Evolutionary conservation across 2,113 vertebrate species (phyloP).

Genomic region (Progne subis): DNA sequence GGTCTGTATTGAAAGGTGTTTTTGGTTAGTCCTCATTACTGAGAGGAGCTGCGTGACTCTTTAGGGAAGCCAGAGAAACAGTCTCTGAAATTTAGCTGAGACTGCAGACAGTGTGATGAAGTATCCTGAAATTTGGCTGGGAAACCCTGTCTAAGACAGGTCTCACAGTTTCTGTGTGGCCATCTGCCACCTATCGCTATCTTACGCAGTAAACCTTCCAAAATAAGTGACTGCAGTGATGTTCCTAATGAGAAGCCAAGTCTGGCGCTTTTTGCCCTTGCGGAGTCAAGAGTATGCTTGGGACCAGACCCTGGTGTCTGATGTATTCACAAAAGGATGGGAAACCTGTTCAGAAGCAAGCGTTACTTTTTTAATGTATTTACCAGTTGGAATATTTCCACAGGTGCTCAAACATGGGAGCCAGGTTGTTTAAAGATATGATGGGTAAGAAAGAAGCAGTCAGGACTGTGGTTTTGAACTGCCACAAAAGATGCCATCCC

Average conservation of each 20-base stretch:
- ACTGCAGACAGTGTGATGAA: not conserved
- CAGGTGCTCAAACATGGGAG: rapidly evolving
- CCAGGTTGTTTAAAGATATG: not conserved
- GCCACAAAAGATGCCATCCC: not conserved
- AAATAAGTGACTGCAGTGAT: not conserved
- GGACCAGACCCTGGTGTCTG: not conserved
- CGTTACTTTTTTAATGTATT: not conserved
- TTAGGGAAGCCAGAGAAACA: not conserved
- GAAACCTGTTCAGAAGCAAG: not conserved
- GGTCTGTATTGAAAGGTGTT: not conserved
- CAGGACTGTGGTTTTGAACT: not conserved
- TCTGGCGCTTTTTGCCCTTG: not conserved
- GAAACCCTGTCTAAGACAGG: not conserved
- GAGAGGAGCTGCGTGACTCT: not conserved
- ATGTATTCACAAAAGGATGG: not conserved
- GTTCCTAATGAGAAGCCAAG: not conserved
- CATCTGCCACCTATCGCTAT: not conserved
- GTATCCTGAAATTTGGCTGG: not conserved
- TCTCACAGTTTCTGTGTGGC: not conserved
- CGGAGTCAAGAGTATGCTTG: not conserved
- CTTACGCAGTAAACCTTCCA: not conserved
- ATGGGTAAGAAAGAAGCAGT: not conserved
- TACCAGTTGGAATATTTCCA: not conserved
- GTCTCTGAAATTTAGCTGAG: not conserved
- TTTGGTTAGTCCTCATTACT: not conserved